Evolutionary conservation across 2,797 vertebrate genomes (phyloP).

Genomic region (Paedocypris micromegethes): DNA sequence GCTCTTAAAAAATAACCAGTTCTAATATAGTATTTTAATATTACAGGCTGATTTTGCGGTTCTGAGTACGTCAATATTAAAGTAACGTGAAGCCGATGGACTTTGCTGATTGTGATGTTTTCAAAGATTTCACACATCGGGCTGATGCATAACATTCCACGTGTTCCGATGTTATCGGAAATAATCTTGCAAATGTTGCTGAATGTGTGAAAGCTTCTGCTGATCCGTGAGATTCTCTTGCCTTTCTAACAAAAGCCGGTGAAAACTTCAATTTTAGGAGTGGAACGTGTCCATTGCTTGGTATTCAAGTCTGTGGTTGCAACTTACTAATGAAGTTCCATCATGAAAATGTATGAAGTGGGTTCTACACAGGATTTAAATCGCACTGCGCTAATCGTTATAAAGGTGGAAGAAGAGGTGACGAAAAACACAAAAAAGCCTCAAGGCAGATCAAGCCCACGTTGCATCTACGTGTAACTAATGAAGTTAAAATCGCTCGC

Average conservation of each 20-base stretch:
- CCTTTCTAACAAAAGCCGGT: not conserved
- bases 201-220: constrained; percentile 7
- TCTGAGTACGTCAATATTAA: too few species aligned
- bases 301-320: constrained; percentile 12
- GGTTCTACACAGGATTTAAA: constrained; percentile 54
- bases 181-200: constrained; percentile 7
- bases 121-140: not conserved
- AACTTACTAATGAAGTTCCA: constrained; percentile 42
- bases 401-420: constrained; percentile 17
- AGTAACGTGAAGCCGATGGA: not conserved
- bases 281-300: not conserved
- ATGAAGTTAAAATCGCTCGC: constrained; percentile 18
- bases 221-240: constrained; percentile 4
- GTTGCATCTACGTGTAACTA: constrained; percentile 3
- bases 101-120: not conserved
- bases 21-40: too few species aligned
- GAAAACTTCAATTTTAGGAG: not conserved
- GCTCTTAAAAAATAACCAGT: too few species aligned
- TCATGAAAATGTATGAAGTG: constrained; percentile 52
- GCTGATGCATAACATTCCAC: not conserved
- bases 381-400: constrained; percentile 4
- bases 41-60: too few species aligned
- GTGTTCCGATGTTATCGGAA: constrained; percentile 8
- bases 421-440: constrained; percentile 13
- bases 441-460: constrained; percentile 12